Base-by-base conservation (phyloP, 2,113 vertebrate genomes). In the Xiphias gladius region DNA sequence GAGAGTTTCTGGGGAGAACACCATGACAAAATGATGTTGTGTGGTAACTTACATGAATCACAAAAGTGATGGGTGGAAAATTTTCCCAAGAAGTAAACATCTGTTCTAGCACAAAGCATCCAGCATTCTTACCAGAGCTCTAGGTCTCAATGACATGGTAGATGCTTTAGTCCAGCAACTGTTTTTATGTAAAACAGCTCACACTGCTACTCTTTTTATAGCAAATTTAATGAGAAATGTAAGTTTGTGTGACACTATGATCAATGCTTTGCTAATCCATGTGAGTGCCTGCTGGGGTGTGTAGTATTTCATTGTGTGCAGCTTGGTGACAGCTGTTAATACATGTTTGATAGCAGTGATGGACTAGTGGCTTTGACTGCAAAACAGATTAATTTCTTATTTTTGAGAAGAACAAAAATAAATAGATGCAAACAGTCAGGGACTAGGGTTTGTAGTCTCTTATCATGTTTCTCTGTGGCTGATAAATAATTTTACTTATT, bases 281-380 rank as follows among this genome's bases (percentile, higher is more conserved):
- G 9, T 46, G 35, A 82, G 52, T 59, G 65, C 26, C 84, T 77
- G 62, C 73, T 62, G 50, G 14, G 30, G 32, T 12, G n/a, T 63
- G n/a, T 85, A 74, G 39, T 73, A 55, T 84, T 84, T 82, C 86
- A 58, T 8, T 41, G 22, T 79, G 28, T 68, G 32, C 3, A 13
- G 32, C 58, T 73, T 76, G 9, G 26, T 74, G 58, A 69, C 63
- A 76, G 57, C 26, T 74, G 24, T 61, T 69, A 24, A 61, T 46
- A 69, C 48, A n/a, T 24, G 11, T 57, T 70, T 59, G 19, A 24
- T 61, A 50, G 28, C 70, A 13, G 41, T n/a, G 37, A 67, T 48
- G 52, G 30, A 14, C 19, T 66, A 13, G 24, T 55, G 13, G 28
- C 41, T 13, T 24, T 35, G 24, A 70, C 58, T 30, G 16, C 12